phyloP scores from a whole-genome alignment of 2,797 vertebrate species.

The Sebastes matsubarae region DNA sequence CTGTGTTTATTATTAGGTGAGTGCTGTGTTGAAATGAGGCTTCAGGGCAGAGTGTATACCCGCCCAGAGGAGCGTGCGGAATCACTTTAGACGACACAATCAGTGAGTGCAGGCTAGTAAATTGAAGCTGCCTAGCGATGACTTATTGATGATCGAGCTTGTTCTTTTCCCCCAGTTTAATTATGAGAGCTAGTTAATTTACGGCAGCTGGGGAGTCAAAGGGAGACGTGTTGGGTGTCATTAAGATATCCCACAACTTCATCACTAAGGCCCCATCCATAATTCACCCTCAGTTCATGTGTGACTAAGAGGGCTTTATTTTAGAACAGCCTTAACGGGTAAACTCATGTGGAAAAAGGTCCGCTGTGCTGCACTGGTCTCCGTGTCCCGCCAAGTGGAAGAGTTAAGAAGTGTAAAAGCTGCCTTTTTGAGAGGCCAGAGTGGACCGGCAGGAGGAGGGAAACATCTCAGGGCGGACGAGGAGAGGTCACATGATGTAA shows the following conservation, averaged over 20 bases:
- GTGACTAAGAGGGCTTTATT: constrained; percentile 82
- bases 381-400: constrained; percentile 81
- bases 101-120: constrained; percentile 43
- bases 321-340: constrained; percentile 77
- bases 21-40: constrained; percentile 33
- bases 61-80: constrained; percentile 44
- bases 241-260: constrained; percentile 82
- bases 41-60: constrained; percentile 15
- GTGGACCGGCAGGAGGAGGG: constrained; percentile 44
- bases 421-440: constrained; percentile 81
- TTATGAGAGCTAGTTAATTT: constrained; percentile 80
- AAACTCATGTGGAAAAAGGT: constrained; percentile 86
- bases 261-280: constrained; percentile 78
- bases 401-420: constrained; percentile 95
- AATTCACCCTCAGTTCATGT: constrained; percentile 80
- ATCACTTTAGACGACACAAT: constrained; percentile 65
- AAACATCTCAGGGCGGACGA: constrained; percentile 65
- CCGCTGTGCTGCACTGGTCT: constrained; percentile 72
- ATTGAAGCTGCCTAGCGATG: constrained; percentile 66
- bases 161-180: constrained; percentile 77
- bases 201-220: constrained; percentile 60
- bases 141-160: constrained; percentile 79
- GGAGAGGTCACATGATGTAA: constrained; percentile 85
- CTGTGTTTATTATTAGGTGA: constrained; percentile 46
- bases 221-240: constrained; percentile 75